These are phyloP conservation scores for Yasuhikotakia modesta DNA, from an alignment of 2,797 vertebrate genomes.

Conservation along the genomic window DNA sequence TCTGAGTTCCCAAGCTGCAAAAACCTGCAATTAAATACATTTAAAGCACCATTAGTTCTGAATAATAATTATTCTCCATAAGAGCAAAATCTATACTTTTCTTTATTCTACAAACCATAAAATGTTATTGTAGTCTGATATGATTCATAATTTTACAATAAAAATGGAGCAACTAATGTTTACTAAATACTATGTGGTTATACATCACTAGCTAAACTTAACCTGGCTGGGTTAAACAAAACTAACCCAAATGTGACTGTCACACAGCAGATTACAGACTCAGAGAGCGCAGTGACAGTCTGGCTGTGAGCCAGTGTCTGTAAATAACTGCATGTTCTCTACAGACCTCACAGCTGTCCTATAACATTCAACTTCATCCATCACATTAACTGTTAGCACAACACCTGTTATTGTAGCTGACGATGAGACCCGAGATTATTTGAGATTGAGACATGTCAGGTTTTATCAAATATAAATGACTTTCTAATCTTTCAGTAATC, in stretches of 20 bases:
- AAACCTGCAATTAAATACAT: neutral
- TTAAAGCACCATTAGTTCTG: neutral
- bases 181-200: neutral
- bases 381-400: constrained; percentile 64
- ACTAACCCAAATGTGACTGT: neutral
- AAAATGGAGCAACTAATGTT: too few relatives aligned
- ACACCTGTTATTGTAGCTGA: constrained; percentile 60
- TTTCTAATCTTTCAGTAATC: constrained; percentile 21
- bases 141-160: too few relatives aligned
- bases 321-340: constrained; percentile 52
- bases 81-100: too few relatives aligned
- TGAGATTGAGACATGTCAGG: constrained; percentile 4
- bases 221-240: neutral
- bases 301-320: constrained; percentile 44
- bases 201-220: neutral
- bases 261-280: constrained; percentile 2
- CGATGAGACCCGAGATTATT: neutral
- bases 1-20: neutral
- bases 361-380: constrained; percentile 62
- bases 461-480: constrained; percentile 31
- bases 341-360: constrained; percentile 47
- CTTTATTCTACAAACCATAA: too few relatives aligned
- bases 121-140: too few relatives aligned
- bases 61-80: too few relatives aligned
- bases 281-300: constrained; percentile 29